Evolutionary conservation across 2,113 vertebrate genomes (phyloP).

Genomic region (Cyanoramphus novaezelandiae): DNA sequence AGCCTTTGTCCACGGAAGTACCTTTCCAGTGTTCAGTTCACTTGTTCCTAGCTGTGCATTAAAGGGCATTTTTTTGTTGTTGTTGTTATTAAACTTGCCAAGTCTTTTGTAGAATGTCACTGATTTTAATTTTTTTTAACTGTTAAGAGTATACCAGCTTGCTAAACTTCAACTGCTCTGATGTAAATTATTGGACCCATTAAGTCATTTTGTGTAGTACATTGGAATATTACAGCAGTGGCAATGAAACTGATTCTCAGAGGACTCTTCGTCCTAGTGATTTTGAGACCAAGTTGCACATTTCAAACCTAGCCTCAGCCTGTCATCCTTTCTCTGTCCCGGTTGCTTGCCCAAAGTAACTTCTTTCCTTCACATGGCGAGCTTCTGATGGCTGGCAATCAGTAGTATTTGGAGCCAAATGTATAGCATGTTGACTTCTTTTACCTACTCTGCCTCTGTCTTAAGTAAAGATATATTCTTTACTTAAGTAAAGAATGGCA

Average conservation of each 20-base stretch:
- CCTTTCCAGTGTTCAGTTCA: slow-evolving; percentile 75
- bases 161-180: not conserved
- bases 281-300: slow-evolving; percentile 38
- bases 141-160: slow-evolving; percentile 5
- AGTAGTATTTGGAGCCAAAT: not conserved
- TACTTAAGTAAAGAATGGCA: not conserved
- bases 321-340: not conserved
- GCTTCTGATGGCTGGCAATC: not conserved
- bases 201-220: slow-evolving; percentile 34
- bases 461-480: not conserved
- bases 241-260: slow-evolving; percentile 20
- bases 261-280: not conserved
- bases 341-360: not conserved
- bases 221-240: slow-evolving; percentile 20
- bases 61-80: slow-evolving; percentile 49
- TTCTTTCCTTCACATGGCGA: not conserved
- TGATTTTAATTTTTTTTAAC: slow-evolving; percentile 2
- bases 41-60: slow-evolving; percentile 67
- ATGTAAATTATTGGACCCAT: slow-evolving; percentile 39
- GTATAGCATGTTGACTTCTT: not conserved
- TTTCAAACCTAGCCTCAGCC: slow-evolving; percentile 31
- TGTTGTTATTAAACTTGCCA: not conserved
- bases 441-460: not conserved
- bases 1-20: slow-evolving; percentile 66
- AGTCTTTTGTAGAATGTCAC: slow-evolving; percentile 30